Percentiles rank a stretch among this genome's conserved stretches.
Evolutionary conservation across 2,888 invertebrate genomes (phyloP).

Genomic region (Dysmachus trigonus): DNA sequence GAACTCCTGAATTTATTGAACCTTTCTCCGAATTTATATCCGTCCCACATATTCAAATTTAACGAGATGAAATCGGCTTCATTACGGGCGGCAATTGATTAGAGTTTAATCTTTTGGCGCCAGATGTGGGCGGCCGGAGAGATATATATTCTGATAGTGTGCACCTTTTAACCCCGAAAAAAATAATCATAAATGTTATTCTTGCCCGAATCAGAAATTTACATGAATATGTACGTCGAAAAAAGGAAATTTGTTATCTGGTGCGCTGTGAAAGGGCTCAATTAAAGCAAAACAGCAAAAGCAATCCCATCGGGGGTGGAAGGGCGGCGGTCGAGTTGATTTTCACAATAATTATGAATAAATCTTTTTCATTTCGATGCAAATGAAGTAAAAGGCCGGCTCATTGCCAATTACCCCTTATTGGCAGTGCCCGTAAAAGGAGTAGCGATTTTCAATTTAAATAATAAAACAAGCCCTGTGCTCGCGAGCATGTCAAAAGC

Average conservation of each 20-base stretch:
- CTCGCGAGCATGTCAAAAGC: neutral
- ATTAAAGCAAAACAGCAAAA: neutral
- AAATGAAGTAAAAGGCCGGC: neutral
- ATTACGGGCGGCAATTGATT: neutral
- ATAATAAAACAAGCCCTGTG: neutral
- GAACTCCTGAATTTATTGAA: conserved; percentile 10
- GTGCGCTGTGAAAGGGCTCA: neutral
- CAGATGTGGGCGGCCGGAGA: neutral
- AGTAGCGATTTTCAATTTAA: neutral
- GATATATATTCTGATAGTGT: neutral
- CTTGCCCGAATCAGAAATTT: neutral
- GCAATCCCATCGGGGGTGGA: neutral
- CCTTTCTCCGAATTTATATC: conserved; percentile 11
- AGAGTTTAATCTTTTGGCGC: neutral
- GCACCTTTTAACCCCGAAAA: neutral
- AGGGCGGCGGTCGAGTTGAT: neutral
- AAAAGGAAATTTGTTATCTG: neutral
- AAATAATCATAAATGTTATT: neutral
- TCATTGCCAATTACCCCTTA: neutral
- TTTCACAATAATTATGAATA: neutral
- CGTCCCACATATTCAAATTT: neutral
- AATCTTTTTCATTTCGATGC: neutral
- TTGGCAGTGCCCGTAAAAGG: neutral
- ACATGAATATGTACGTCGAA: neutral
- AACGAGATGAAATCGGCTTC: neutral